phyloP scores from a whole-genome alignment of 2,888 invertebrate genomes.

The Plebejus anna region DNA sequence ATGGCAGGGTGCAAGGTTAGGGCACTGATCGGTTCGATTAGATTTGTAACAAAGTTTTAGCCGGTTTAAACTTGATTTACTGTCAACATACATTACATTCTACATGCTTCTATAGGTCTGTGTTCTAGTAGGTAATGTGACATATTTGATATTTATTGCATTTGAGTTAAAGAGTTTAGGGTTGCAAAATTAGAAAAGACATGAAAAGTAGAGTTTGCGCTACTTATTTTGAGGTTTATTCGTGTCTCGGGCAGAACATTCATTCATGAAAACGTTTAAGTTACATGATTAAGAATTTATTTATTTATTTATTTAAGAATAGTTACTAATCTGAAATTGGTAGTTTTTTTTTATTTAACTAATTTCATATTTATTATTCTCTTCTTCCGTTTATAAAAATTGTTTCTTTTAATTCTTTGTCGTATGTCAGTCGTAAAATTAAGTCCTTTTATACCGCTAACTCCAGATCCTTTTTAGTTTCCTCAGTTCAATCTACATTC shows the following conservation, averaged over 20 bases:
- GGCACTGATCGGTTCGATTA: neutral
- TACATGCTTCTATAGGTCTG: neutral
- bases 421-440: no score
- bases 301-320: no score
- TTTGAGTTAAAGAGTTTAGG: neutral
- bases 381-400: no score
- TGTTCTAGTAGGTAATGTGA: neutral
- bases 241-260: no score
- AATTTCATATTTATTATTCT: no score
- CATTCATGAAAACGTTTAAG: no score
- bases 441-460: no score
- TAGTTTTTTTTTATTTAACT: no score
- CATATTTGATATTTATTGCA: neutral
- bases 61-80: slow-evolving; percentile 12
- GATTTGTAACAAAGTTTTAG: slow-evolving; percentile 16
- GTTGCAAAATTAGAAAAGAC: neutral
- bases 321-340: no score
- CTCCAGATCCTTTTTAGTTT: neutral
- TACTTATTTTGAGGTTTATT: no score
- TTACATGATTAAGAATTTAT: no score
- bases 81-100: slow-evolving; percentile 14
- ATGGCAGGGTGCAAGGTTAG: slow-evolving; percentile 11
- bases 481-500: neutral
- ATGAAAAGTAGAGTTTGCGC: neutral
- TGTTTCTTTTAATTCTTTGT: no score